These are phyloP conservation scores for Calonectris borealis DNA, from an alignment of 2,113 vertebrate genomes.

Conservation along the genomic window DNA sequence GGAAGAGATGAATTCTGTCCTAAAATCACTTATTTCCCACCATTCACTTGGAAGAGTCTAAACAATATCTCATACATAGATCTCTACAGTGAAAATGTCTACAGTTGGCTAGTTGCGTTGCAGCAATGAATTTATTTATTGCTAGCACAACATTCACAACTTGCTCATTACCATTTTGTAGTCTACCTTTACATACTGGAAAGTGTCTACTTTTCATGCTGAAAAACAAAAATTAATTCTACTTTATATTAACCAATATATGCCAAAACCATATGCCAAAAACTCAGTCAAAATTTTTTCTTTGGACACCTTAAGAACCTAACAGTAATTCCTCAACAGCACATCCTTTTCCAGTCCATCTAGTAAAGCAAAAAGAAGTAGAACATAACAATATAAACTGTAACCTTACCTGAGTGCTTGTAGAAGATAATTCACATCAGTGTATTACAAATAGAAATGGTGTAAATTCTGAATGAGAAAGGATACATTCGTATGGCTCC, in stretches of 20 bases:
- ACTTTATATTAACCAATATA: background rate
- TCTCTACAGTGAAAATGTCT: background rate
- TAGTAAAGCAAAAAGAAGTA: background rate
- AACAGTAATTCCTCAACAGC: background rate
- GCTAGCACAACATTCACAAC: background rate
- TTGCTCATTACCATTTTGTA: background rate
- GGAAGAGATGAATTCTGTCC: background rate
- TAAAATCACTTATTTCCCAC: background rate
- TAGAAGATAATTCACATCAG: background rate
- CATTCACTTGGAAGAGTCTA: background rate
- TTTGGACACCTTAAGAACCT: background rate
- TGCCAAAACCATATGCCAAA: background rate
- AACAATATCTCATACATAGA: background rate
- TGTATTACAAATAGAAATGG: conserved; percentile 11
- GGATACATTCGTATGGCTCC: conserved; percentile 98
- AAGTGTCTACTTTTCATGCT: background rate
- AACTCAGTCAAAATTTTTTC: background rate
- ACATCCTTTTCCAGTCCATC: background rate
- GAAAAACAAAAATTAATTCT: background rate
- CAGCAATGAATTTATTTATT: background rate
- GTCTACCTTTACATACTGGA: background rate
- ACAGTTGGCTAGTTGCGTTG: background rate
- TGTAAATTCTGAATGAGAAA: conserved; percentile 67
- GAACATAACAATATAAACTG: background rate
- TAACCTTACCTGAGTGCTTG: conserved; percentile 55